These are phyloP conservation scores for Syngnathus acus DNA, from an alignment of 2,797 vertebrate genomes.

Conservation along the genomic window DNA sequence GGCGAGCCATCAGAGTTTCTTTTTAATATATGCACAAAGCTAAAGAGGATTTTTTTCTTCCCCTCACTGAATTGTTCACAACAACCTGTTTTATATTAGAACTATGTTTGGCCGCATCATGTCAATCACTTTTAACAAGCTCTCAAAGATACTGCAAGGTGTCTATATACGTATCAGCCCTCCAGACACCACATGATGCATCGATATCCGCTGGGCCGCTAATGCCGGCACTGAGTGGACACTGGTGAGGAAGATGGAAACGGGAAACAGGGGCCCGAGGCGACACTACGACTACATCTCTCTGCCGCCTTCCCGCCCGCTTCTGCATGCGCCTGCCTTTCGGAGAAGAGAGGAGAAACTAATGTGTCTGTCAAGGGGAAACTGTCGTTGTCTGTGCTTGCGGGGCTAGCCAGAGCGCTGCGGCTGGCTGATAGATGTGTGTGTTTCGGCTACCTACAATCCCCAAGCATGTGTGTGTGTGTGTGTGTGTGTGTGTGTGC, in stretches of 20 bases:
- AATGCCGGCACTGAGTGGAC: slow-evolving; percentile 31
- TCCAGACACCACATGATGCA: slow-evolving; percentile 30
- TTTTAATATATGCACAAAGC: no score
- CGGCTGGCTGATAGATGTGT: slow-evolving; percentile 54
- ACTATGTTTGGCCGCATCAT: slow-evolving; percentile 19
- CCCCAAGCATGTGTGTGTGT: slow-evolving; percentile 38
- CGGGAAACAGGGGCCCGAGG: slow-evolving; percentile 43
- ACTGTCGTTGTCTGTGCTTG: slow-evolving; percentile 51
- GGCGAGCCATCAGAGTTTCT: no score
- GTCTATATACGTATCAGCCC: slow-evolving; percentile 62
- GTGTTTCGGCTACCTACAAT: slow-evolving; percentile 40
- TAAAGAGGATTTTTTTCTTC: no score
- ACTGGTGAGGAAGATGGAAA: slow-evolving; percentile 32
- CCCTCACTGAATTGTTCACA: background rate
- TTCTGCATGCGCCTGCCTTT: slow-evolving; percentile 34
- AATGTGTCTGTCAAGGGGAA: slow-evolving; percentile 56
- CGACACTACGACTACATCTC: slow-evolving; percentile 43
- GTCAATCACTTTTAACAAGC: slow-evolving; percentile 70
- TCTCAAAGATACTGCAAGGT: slow-evolving; percentile 52
- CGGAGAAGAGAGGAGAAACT: slow-evolving; percentile 29
- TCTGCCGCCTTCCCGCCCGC: slow-evolving; percentile 32
- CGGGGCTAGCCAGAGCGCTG: slow-evolving; percentile 43
- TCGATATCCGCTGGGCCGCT: slow-evolving; percentile 38
- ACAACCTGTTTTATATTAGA: background rate
- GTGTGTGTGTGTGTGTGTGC: slow-evolving; percentile 13